Evolutionary conservation across 2,113 vertebrate genomes (phyloP).

Genomic region (Anolis carolinensis): DNA sequence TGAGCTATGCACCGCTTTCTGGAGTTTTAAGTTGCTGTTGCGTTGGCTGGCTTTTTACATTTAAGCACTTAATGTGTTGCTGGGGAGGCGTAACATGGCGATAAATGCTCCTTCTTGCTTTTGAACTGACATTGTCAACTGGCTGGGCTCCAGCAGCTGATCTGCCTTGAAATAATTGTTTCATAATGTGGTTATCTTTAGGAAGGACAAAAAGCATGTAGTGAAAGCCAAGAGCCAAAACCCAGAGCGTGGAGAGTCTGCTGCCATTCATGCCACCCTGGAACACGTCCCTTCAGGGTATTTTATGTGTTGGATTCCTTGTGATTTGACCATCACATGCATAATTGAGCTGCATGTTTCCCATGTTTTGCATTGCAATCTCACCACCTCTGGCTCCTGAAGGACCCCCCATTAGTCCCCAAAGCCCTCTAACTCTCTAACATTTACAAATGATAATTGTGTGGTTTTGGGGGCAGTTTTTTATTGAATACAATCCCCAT

Average conservation of each 20-base stretch:
- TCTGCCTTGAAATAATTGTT: conserved; percentile 24
- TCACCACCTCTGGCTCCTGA: too few relatives aligned
- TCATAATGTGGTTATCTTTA: neutral
- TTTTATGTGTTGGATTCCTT: neutral
- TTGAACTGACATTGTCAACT: conserved; percentile 31
- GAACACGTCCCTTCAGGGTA: too few relatives aligned
- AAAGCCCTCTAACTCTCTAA: too few relatives aligned
- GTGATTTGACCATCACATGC: neutral
- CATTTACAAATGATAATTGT: too few relatives aligned
- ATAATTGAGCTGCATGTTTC: neutral
- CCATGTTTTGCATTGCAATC: too few relatives aligned
- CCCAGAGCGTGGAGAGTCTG: neutral
- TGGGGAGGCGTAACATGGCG: conserved; percentile 37
- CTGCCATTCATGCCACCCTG: neutral
- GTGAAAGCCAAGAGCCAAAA: neutral
- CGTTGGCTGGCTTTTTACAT: conserved; percentile 39
- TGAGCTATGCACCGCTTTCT: neutral
- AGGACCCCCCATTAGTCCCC: too few relatives aligned
- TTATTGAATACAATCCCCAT: too few relatives aligned
- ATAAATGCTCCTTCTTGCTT: conserved; percentile 43
- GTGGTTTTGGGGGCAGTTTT: too few relatives aligned
- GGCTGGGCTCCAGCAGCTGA: conserved; percentile 50
- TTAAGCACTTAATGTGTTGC: conserved; percentile 23
- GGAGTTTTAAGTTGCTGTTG: conserved; percentile 10
- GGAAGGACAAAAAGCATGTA: neutral